Evolutionary conservation across 2,113 vertebrate genomes (phyloP), one percentile per base, ranked within the genome.

Genomic region (Aviceda subcristata): DNA sequence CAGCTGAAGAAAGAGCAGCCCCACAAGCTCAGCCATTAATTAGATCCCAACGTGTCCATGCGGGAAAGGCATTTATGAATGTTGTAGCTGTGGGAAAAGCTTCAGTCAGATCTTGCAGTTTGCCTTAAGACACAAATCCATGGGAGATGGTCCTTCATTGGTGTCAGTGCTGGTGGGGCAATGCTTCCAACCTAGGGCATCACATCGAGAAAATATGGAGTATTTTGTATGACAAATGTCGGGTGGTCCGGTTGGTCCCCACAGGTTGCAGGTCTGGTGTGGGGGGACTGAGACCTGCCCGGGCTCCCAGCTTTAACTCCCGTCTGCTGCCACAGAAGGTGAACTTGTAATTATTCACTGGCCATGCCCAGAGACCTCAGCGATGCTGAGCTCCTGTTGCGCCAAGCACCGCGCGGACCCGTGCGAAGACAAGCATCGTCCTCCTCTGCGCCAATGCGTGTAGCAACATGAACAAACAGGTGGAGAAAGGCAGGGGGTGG

Each of bases 261-360:
- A 4, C 11, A 45, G 14, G 41, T 36, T 0, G 0, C 29, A 27
- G 48, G 15, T 43, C 6, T 72, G 64, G 6, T 36, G 11, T 1
- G 18, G 29, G 15, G 22, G 36, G 5, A 39, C 36, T 8, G 11
- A 36, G 48, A n/a, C 38, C 27, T 27, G 22, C 59, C 17, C 29
- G 71, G 8, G 43, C 38, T 63, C 48, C 34, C 22, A 34, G 30
- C 46, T 50, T 67, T 32, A 22, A 9, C 38, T 16, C 39, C 24
- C 3, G 0, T 10, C 60, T 27, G 45, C 38, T 30, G 13, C 43
- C 3, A 0, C 45, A 19, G 50, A 8, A 3, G 26, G 7, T 16
- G n/a, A 26, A 15, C 5, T 6, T 36, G 30, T 72, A 14, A 45
- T 53, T 34, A 22, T 17, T 8, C 30, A 1, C 4, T 29, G 63